Conservation (phyloP, 2,113 vertebrate species). For the Rafetus swinhoei region DNA sequence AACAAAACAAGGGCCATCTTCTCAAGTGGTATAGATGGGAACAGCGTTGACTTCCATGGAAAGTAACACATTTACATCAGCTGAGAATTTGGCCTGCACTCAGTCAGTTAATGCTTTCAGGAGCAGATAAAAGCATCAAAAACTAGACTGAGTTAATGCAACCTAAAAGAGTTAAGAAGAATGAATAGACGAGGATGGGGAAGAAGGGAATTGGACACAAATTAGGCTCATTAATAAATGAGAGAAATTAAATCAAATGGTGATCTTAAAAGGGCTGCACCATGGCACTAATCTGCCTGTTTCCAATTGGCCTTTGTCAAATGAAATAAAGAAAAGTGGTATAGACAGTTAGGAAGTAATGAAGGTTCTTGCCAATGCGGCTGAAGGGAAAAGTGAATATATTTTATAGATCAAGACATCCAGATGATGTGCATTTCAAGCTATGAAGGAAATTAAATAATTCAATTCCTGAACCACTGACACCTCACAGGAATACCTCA, state of each 20-base stretch:
- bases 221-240: background rate
- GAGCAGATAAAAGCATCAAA: fast-evolving
- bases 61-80: background rate
- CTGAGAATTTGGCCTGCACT: background rate
- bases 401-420: background rate
- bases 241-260: background rate
- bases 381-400: background rate
- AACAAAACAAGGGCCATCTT: background rate
- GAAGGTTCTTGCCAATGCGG: fast-evolving
- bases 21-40: background rate
- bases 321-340: background rate
- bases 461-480: fast-evolving
- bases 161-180: constrained; percentile 3
- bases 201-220: background rate
- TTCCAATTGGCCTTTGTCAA: background rate
- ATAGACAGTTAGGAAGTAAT: background rate
- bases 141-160: background rate
- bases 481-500: fast-evolving
- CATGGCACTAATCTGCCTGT: background rate
- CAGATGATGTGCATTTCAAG: fast-evolving
- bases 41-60: background rate
- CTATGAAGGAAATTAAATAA: background rate
- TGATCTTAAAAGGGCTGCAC: background rate
- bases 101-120: background rate
- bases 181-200: background rate